These are phyloP conservation scores for Sphenopsis melanotis DNA, from an alignment of 2,797 vertebrate species.

Conservation along the genomic window DNA sequence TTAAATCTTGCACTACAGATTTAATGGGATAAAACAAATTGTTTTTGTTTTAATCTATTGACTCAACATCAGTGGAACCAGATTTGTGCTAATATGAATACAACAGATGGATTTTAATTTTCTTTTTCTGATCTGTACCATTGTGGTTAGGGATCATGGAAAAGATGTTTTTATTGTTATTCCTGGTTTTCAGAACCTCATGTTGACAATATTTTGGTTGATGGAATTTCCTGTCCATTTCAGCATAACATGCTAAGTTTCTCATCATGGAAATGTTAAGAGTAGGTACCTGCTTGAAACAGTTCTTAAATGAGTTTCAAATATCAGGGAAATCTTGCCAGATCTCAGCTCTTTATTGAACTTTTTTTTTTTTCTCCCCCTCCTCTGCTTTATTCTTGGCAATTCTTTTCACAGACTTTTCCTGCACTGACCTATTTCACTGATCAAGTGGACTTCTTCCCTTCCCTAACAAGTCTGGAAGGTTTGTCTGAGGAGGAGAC, in stretches of 20 bases:
- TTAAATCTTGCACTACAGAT: background rate
- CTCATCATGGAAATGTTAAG: background rate
- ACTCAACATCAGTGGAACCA: background rate
- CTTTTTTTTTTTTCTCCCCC: accelerated
- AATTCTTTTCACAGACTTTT: background rate
- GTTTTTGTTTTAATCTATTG: background rate
- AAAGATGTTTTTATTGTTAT: background rate
- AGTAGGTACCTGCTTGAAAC: background rate
- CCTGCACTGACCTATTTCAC: background rate
- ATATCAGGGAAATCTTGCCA: background rate
- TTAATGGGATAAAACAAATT: too few species aligned
- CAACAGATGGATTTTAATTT: background rate
- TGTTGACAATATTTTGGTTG: background rate
- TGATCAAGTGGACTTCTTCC: background rate
- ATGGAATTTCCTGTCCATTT: background rate
- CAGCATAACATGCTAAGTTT: accelerated
- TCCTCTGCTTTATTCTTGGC: background rate
- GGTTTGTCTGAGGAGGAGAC: background rate
- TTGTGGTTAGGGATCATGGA: background rate
- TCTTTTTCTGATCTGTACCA: background rate
- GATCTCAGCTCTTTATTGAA: background rate
- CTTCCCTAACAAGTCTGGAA: background rate
- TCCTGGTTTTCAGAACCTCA: background rate
- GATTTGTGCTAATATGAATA: background rate
- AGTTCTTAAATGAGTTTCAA: background rate